Evolutionary conservation across 1,140 invertebrate species (phyloP).

Genomic region (Rhyzopertha dominica): DNA sequence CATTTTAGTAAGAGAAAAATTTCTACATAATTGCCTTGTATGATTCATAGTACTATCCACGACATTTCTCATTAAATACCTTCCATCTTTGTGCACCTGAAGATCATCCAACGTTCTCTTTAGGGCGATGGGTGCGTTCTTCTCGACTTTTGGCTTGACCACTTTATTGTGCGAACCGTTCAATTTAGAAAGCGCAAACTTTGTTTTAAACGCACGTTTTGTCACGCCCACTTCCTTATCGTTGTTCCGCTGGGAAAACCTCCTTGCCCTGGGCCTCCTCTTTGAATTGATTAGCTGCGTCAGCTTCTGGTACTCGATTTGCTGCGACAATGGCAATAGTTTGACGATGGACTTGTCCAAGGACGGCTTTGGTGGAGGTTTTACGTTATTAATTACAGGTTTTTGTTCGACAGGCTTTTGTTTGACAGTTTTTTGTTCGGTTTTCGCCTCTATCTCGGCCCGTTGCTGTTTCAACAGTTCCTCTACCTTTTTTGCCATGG

Average conservation of each 20-base stretch:
- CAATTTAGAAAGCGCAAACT: too few relatives aligned
- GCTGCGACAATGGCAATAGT: constrained; percentile 38
- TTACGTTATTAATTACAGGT: not conserved
- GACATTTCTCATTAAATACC: too few relatives aligned
- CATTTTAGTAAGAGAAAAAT: not conserved
- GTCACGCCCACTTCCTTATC: too few relatives aligned
- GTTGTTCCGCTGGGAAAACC: too few relatives aligned
- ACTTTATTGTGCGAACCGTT: not conserved
- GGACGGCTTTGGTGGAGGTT: constrained; percentile 5
- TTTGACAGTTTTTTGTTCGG: constrained; percentile 16
- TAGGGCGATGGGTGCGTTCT: constrained; percentile 6
- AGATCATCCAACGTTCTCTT: constrained; percentile 32
- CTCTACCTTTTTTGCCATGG: constrained; percentile 28
- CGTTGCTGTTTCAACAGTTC: constrained; percentile 40
- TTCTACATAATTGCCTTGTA: not conserved
- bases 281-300: constrained; percentile 33
- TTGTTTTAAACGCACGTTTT: too few relatives aligned
- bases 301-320: constrained; percentile 38
- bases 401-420: not conserved
- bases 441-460: constrained; percentile 34
- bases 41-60: constrained; percentile 2
- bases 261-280: constrained; percentile 17
- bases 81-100: constrained; percentile 32
- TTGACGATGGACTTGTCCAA: constrained; percentile 39
- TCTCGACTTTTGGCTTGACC: constrained; percentile 5